These are phyloP conservation scores for Proterorhinus semilunaris DNA, from an alignment of 2,113 vertebrate species.

Conservation along the genomic window DNA sequence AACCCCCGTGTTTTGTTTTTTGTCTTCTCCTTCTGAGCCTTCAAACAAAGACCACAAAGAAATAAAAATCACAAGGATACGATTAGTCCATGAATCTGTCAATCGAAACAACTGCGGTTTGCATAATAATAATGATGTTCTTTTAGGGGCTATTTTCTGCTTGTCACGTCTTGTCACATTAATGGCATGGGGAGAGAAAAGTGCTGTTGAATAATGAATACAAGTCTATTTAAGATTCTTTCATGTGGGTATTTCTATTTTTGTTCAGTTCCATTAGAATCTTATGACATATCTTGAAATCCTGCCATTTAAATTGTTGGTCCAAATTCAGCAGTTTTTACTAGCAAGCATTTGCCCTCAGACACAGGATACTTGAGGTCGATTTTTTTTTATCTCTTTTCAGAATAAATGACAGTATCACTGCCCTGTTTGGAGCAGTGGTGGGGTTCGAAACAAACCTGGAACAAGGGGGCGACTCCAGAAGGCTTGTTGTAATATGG, in stretches of 20 bases:
- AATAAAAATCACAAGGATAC: slow-evolving; percentile 23
- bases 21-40: background rate
- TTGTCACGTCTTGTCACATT: slow-evolving; percentile 7
- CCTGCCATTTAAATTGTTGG: too few relatives aligned
- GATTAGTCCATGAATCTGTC: slow-evolving; percentile 46
- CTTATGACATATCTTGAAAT: background rate
- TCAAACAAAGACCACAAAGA: slow-evolving; percentile 9
- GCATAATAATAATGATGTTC: slow-evolving; percentile 14
- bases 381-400: too few relatives aligned
- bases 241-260: slow-evolving; percentile 1
- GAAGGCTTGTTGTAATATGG: too few relatives aligned
- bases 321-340: too few relatives aligned
- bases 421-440: too few relatives aligned
- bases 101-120: slow-evolving; percentile 25
- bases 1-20: slow-evolving; percentile 16
- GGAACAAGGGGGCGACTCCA: too few relatives aligned
- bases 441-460: too few relatives aligned
- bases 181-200: background rate
- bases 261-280: background rate
- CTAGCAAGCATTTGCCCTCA: too few relatives aligned
- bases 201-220: background rate
- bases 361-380: too few relatives aligned
- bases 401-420: too few relatives aligned
- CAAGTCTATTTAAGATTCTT: background rate
- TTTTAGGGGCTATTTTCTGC: slow-evolving; percentile 19